Base-by-base conservation (phyloP, 1,140 invertebrate species). In the Teleogryllus occipitalis region DNA sequence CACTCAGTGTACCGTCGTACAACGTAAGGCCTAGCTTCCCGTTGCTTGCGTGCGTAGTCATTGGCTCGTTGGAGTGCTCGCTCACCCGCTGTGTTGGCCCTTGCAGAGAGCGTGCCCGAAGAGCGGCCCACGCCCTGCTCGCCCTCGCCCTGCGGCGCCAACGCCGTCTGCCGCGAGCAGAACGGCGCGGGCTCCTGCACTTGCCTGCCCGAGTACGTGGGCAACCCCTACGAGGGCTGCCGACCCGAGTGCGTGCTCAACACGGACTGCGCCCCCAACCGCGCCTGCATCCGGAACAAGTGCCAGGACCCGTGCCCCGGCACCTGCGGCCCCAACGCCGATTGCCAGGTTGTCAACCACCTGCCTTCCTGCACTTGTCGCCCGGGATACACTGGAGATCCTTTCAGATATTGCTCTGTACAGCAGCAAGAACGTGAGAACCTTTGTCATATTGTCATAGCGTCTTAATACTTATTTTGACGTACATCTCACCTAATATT, bases 281-380 rank as follows among this genome's bases (percentile, higher is more conserved):
- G 87, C 84, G 89, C 90, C 18, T 90, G 90, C 82, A 86, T 87
- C 79, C 89, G 90, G 83, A 88, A 90, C 82, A 91, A 90, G 86
- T 91, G 90, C 84, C 87, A 88, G 49, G 87, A 92, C 83, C 91
- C 91, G 46, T 92, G 91, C 81, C 86, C 86, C 48, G 91, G 90
- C 78, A 88, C 89, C 10, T 93, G 91, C 84, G 91, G 91, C 12
- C 84, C 89, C n/a, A 86, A 88, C 80, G 90, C 91, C 12, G 85
- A 87, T 79, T 93, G 91, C 83, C 84, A 87, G 82, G 90, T 91
- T 8, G 86, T 90, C 46, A 90, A 90, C 84, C 92, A 93, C 83
- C 89, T 90, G 83, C 90, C 91, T 8, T 90, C 91, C 80, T 93
- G 91, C 83, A 88, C 85, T 80, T 93, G 92, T 84, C 88, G 89